Evolutionary conservation across 2,888 invertebrate species (phyloP).

Genomic region (Oxycera nigricornis): DNA sequence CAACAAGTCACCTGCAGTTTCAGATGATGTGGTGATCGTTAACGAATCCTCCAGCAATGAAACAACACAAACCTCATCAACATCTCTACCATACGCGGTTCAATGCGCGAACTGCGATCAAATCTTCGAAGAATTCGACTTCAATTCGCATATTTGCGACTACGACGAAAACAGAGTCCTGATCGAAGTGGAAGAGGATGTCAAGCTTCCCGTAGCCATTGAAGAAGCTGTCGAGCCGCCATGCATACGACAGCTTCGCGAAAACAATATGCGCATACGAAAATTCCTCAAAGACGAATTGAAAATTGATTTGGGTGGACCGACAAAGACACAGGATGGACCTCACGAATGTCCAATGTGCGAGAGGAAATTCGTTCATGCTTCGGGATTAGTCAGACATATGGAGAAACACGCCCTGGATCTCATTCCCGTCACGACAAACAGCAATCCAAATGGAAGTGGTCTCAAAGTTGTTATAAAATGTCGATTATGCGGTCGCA

Average conservation of each 20-base stretch:
- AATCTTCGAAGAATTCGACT: conserved; percentile 52
- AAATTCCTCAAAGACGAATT: conserved; percentile 59
- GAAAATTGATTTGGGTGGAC: conserved; percentile 50
- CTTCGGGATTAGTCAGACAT: conserved; percentile 59
- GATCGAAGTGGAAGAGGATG: conserved; percentile 43
- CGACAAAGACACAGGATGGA: conserved; percentile 52
- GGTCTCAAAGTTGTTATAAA: conserved; percentile 55
- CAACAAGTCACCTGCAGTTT: neutral
- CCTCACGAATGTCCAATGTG: conserved; percentile 60
- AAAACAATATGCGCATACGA: conserved; percentile 59
- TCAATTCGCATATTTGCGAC: conserved; percentile 55
- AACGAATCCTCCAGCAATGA: neutral
- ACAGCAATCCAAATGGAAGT: conserved; percentile 43
- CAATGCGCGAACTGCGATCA: conserved; percentile 56
- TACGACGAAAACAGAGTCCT: conserved; percentile 52
- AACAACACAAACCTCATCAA: neutral
- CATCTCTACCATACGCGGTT: conserved; percentile 43
- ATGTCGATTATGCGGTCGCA: conserved; percentile 57
- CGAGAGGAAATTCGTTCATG: conserved; percentile 61
- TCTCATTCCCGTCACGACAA: conserved; percentile 52
- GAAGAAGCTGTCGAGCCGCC: conserved; percentile 48
- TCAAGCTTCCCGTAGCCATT: neutral
- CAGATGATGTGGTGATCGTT: conserved; percentile 24
- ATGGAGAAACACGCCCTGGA: conserved; percentile 61
- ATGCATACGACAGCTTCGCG: conserved; percentile 55